These are phyloP conservation scores for Gambusia yucatana DNA, from an alignment of 2,797 vertebrate genomes.

Conservation along the genomic window DNA sequence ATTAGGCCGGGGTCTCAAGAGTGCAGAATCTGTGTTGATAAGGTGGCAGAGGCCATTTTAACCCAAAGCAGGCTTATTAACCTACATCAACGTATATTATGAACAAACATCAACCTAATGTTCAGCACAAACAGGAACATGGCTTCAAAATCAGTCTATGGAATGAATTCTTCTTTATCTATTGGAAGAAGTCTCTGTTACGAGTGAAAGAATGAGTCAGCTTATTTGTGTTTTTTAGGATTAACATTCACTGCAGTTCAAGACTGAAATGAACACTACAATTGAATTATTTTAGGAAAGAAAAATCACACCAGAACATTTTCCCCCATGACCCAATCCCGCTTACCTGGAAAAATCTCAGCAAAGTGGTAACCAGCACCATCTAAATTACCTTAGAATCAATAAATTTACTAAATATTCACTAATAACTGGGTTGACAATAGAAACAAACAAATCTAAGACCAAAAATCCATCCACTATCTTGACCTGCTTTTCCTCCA, in stretches of 20 bases:
- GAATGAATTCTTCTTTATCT: neutral
- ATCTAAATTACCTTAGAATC: neutral
- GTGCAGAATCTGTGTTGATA: neutral
- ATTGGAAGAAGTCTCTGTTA: too few relatives aligned
- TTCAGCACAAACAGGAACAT: neutral
- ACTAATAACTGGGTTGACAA: neutral
- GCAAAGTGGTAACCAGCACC: neutral
- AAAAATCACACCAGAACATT: too few relatives aligned
- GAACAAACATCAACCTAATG: too few relatives aligned
- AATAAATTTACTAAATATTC: neutral
- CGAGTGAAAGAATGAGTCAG: neutral
- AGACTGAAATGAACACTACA: too few relatives aligned
- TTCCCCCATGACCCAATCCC: too few relatives aligned
- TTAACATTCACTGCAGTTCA: too few relatives aligned
- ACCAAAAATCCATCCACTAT: neutral
- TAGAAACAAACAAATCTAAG: neutral
- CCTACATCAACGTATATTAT: neutral
- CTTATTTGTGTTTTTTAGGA: neutral
- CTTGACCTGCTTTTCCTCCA: neutral
- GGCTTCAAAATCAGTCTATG: neutral
- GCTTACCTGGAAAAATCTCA: too few relatives aligned
- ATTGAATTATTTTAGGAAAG: too few relatives aligned
- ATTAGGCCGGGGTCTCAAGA: slow-evolving; percentile 21
- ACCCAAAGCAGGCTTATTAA: neutral
- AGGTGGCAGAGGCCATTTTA: neutral